phyloP scores from a whole-genome alignment of 2,113 vertebrate species.

The Bagarius yarrelli region DNA sequence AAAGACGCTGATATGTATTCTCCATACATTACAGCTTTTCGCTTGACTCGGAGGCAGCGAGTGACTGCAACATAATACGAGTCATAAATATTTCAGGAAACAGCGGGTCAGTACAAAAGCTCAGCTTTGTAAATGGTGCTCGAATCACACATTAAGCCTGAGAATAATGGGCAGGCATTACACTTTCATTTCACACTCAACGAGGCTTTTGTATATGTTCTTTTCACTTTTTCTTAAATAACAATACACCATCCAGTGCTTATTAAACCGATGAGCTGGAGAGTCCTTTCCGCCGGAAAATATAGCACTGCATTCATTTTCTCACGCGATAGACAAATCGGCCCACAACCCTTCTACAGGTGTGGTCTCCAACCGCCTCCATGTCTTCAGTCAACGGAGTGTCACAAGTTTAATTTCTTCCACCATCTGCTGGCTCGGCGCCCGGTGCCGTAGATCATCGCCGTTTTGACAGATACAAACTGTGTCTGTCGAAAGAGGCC shows the following conservation, averaged over 20 bases:
- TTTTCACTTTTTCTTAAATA: neutral
- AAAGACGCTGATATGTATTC: slow-evolving; percentile 59
- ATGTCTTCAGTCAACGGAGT: slow-evolving; percentile 58
- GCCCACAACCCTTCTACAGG: slow-evolving; percentile 53
- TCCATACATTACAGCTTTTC: slow-evolving; percentile 54
- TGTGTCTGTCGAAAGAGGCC: slow-evolving; percentile 67
- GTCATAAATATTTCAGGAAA: slow-evolving; percentile 68
- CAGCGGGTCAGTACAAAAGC: slow-evolving; percentile 64
- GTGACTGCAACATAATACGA: slow-evolving; percentile 65
- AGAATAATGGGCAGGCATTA: slow-evolving; percentile 30
- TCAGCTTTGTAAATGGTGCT: slow-evolving; percentile 62
- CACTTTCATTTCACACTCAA: slow-evolving; percentile 25
- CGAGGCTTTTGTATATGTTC: neutral
- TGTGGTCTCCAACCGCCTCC: slow-evolving; percentile 56
- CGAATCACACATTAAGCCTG: slow-evolving; percentile 22
- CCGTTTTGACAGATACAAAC: slow-evolving; percentile 71
- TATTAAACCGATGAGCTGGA: neutral
- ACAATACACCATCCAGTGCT: neutral
- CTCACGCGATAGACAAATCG: neutral
- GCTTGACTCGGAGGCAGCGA: slow-evolving; percentile 56
- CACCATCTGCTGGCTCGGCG: slow-evolving; percentile 74
- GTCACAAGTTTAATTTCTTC: slow-evolving; percentile 73
- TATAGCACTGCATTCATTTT: neutral
- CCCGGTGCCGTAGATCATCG: slow-evolving; percentile 69
- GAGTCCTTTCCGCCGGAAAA: slow-evolving; percentile 9